Percentiles rank a stretch among this genome's conserved stretches.
Evolutionary conservation across 2,797 vertebrate genomes (phyloP).

Genomic region (Tragelaphus oryx): DNA sequence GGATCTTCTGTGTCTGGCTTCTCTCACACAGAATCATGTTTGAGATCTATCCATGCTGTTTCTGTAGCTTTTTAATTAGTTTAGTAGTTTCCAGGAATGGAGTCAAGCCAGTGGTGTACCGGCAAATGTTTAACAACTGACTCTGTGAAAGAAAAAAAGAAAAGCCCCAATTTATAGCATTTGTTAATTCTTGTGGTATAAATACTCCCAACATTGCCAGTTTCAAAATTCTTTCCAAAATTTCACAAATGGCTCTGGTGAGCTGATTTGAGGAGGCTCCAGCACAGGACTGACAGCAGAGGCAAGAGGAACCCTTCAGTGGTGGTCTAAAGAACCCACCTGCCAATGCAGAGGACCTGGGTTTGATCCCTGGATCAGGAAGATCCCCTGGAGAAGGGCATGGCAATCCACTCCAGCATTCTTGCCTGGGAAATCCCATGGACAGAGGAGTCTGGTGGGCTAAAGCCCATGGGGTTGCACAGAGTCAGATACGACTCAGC

Average conservation of each 20-base stretch:
- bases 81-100: slow-evolving; percentile 30
- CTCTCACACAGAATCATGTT: neutral
- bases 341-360: neutral
- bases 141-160: neutral
- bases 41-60: neutral
- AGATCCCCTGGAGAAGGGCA: neutral
- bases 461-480: neutral
- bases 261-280: neutral
- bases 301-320: neutral
- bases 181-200: slow-evolving; percentile 33
- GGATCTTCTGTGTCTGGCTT: neutral
- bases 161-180: neutral
- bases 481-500: neutral
- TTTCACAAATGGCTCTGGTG: neutral
- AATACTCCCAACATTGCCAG: neutral
- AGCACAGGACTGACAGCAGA: neutral
- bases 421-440: neutral
- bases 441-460: neutral
- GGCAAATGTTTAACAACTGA: slow-evolving; percentile 22
- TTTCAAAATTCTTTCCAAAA: slow-evolving; percentile 30
- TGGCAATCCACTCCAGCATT: neutral
- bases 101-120: neutral
- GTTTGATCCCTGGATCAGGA: neutral
- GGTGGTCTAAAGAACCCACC: neutral
- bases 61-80: slow-evolving; percentile 5